These are phyloP conservation scores for Cheilinus undulatus DNA, from an alignment of 2,113 vertebrate species.

Conservation along the genomic window DNA sequence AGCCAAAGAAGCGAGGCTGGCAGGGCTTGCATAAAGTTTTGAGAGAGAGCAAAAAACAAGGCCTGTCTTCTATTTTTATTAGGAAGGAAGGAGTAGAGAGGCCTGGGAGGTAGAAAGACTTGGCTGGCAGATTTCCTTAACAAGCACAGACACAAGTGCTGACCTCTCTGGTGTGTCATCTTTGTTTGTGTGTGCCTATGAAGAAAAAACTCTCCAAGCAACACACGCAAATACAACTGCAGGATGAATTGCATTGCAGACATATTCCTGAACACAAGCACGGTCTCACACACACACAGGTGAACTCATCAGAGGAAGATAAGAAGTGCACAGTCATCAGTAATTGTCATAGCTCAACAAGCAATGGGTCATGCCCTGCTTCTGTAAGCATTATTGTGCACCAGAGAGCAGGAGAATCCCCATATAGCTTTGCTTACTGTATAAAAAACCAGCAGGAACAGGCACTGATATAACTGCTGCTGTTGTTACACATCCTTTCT, in stretches of 20 bases:
- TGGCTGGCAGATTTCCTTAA: conserved; percentile 40
- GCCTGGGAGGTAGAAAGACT: conserved; percentile 15
- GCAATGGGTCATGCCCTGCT: conserved; percentile 72
- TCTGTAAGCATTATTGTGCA: conserved; percentile 74
- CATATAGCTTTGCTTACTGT: conserved; percentile 47
- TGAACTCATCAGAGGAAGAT: conserved; percentile 46
- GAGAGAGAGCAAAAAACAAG: conserved; percentile 11
- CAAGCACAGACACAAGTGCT: conserved; percentile 68
- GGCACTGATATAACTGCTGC: conserved; percentile 31
- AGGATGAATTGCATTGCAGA: conserved; percentile 17
- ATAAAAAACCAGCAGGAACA: conserved; percentile 27
- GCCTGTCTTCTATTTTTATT: conserved; percentile 11
- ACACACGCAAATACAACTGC: conserved; percentile 21
- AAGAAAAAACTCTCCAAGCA: conserved; percentile 16
- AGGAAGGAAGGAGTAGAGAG: conserved; percentile 16
- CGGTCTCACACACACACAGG: conserved; percentile 44
- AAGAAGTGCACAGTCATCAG: conserved; percentile 76
- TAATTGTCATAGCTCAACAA: conserved; percentile 75
- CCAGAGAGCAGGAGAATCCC: conserved; percentile 49
- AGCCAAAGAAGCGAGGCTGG: conserved; percentile 39
- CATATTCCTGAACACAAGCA: conserved; percentile 4
- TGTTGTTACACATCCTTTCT: conserved; percentile 44
- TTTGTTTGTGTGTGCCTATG: conserved; percentile 25
- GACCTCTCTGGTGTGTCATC: conserved; percentile 62
- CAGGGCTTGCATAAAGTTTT: conserved; percentile 52